Conservation (phyloP, 1,140 invertebrate genomes). For the Brachionus koreanus region DNA sequence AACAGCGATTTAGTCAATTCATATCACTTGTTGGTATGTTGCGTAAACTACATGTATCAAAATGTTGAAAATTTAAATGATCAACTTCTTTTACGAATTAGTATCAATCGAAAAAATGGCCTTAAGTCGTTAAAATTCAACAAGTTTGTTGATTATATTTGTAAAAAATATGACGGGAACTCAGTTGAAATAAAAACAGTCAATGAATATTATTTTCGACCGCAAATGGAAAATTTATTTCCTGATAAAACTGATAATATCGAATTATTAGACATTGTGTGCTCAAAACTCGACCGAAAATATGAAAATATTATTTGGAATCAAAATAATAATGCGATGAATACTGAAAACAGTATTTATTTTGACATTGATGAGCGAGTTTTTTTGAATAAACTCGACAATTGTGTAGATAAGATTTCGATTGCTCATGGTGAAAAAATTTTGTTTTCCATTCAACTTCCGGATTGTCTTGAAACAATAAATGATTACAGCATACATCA, state of each 20-base stretch:
- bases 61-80: background rate
- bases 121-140: background rate
- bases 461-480: background rate
- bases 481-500: background rate
- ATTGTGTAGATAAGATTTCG: background rate
- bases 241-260: background rate
- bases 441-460: background rate
- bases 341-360: background rate
- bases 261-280: background rate
- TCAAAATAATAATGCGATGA: background rate
- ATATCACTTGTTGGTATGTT: conserved; percentile 11
- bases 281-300: background rate
- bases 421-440: background rate
- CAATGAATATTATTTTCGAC: conserved; percentile 19
- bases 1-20: conserved; percentile 28
- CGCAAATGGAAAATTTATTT: background rate
- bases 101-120: background rate
- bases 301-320: background rate
- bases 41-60: conserved; percentile 2
- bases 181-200: background rate
- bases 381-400: background rate
- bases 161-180: conserved; percentile 20
- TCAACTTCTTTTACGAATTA: background rate
- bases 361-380: background rate
- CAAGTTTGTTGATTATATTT: background rate